Base-by-base conservation (phyloP, 2,797 vertebrate species). In the Lindbergichthys nudifrons region DNA sequence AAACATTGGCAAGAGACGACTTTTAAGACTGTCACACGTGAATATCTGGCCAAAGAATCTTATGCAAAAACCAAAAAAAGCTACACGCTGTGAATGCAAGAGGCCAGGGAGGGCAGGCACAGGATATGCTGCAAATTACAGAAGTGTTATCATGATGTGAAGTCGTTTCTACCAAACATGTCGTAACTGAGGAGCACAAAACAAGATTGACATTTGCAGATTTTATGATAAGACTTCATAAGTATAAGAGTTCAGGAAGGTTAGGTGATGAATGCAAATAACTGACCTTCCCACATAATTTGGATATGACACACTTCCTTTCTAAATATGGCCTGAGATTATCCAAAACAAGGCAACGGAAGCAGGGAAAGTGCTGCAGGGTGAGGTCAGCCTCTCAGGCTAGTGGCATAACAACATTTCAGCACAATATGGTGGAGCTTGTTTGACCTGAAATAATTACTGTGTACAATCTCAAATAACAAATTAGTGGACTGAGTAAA, bases 251-350 rank as follows among this genome's bases (percentile, higher is more conserved):
- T 32, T 23, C 8, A 67, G 54, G 19, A 62, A 36, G 15, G 54
- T 39, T 15, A n/a, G 23, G 3, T 14, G 6, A 23, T 57, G 23
- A 10, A 57, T 19, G 1, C 1, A 3, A 65, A 23, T 2, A 58
- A 53, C 26, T 41, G 6, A 62, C 19, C 13, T 45, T 56, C 47
- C 54, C 39, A 71, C 71, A 83, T 48, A 26, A 59, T 73, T 57
- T 63, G 68, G 63, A 74, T 54, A 58, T 73, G 70, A 79, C 54
- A 56, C 10, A 69, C 69, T 82, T 78, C 58, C 69, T 66, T 1
- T 21, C 63, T 70, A 80, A 70, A 84, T 83, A 87, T 66, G 59
- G 64, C 58, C 68, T 19, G 50, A 59, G 70, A 84, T 86, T 82
- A 79, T 9, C 54, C 26, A 26, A 26, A 26, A 26, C 26, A 26